Conservation (phyloP, 1,140 invertebrate genomes). For the Leptinotarsa lineolata region DNA sequence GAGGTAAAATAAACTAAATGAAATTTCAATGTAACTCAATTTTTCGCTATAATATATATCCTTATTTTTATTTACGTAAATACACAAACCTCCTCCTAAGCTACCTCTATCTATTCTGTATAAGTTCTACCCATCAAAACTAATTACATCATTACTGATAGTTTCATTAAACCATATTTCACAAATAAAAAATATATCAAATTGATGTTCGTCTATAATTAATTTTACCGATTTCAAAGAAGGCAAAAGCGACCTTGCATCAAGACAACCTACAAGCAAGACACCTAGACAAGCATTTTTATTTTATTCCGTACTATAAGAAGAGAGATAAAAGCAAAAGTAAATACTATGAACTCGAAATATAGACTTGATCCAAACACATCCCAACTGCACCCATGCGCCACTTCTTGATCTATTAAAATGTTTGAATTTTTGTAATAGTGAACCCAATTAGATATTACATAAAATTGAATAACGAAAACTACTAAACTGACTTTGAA, state of each 20-base stretch:
- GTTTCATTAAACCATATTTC: constrained; percentile 17
- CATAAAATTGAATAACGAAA: neutral
- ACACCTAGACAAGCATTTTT: constrained; percentile 15
- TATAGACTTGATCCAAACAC: neutral
- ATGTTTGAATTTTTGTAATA: neutral
- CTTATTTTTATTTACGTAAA: constrained; percentile 9
- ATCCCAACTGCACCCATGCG: constrained; percentile 6
- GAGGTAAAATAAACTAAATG: too few species aligned
- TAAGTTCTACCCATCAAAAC: constrained; percentile 14
- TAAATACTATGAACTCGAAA: constrained; percentile 7
- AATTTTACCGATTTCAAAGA: too few species aligned
- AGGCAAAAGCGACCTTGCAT: constrained; percentile 20
- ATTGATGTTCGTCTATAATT: too few species aligned
- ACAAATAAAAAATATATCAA: too few species aligned
- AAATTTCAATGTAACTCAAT: neutral
- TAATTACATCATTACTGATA: neutral
- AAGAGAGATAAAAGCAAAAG: neutral
- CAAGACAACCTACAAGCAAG: constrained; percentile 13
- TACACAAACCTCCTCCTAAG: too few species aligned
- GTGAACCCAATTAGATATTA: neutral
- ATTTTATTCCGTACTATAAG: constrained; percentile 13
- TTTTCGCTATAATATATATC: neutral
- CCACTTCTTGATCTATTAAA: neutral
- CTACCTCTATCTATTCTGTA: constrained; percentile 12
- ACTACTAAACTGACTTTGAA: neutral